phyloP scores from a whole-genome alignment of 2,888 invertebrate genomes.

The Rhagophthalmus giganteus region DNA sequence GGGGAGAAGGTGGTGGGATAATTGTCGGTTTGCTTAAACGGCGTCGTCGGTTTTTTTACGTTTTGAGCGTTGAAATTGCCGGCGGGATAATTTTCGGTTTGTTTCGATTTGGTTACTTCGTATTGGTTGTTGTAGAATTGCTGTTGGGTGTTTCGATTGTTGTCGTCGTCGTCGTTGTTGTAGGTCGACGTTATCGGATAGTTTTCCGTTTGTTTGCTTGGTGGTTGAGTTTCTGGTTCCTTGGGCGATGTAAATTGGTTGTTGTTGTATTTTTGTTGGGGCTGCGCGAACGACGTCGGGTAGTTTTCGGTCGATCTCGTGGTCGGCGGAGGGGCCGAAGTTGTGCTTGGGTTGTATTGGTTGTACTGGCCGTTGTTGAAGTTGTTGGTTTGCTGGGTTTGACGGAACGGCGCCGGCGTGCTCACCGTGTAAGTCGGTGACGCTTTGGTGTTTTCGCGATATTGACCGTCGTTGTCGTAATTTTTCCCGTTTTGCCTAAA shows the following conservation, averaged over 20 bases:
- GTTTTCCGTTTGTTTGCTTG: constrained; percentile 36
- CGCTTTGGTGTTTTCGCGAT: constrained; percentile 27
- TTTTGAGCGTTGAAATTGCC: constrained; percentile 26
- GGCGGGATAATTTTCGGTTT: constrained; percentile 38
- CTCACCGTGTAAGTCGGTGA: constrained; percentile 46
- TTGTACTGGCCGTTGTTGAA: constrained; percentile 14
- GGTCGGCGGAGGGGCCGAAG: constrained; percentile 13
- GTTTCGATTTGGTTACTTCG: constrained; percentile 35
- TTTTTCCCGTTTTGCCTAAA: constrained; percentile 38
- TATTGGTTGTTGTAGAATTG: constrained; percentile 27
- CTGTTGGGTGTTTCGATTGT: constrained; percentile 9
- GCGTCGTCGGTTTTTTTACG: constrained; percentile 33
- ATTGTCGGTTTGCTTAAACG: constrained; percentile 38
- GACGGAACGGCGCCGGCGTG: constrained; percentile 53
- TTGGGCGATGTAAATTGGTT: constrained; percentile 22
- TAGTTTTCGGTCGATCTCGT: constrained; percentile 45
- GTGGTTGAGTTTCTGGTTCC: constrained; percentile 26
- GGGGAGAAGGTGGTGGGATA: constrained; percentile 51
- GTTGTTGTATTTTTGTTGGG: constrained; percentile 24
- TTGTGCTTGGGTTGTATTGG: constrained; percentile 18
- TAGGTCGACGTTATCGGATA: constrained; percentile 23
- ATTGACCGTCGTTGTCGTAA: constrained; percentile 32
- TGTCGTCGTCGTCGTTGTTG: too few species aligned
- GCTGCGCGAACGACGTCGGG: constrained; percentile 35
- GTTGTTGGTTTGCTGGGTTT: constrained; percentile 43